phyloP scores from a whole-genome alignment of 2,113 vertebrate genomes.

The Herpailurus yagouaroundi region DNA sequence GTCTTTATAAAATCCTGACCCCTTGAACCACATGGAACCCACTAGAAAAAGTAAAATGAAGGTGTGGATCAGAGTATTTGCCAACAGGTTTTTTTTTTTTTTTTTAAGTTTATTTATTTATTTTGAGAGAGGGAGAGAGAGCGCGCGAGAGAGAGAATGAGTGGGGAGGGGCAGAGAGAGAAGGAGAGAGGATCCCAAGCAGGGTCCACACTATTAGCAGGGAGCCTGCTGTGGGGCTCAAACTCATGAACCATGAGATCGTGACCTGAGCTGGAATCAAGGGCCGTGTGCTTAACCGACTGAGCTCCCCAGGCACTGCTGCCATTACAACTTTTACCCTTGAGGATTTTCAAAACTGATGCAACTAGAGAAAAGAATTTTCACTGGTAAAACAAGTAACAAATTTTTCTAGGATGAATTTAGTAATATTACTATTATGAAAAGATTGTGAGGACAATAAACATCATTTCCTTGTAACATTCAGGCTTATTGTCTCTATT shows the following conservation, averaged over 20 bases:
- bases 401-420: background rate
- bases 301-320: background rate
- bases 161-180: no score
- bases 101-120: no score
- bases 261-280: no score
- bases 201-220: no score
- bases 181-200: no score
- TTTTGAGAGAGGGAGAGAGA: no score
- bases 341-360: background rate
- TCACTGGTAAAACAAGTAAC: background rate
- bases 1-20: background rate
- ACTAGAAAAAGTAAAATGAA: background rate
- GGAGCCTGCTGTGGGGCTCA: no score
- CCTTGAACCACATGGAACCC: background rate
- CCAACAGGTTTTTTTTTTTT: no score
- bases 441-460: conserved; percentile 7
- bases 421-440: background rate
- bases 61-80: background rate
- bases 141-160: accelerated
- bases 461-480: background rate
- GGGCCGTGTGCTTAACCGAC: no score
- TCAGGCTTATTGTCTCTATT: background rate
- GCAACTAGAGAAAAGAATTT: background rate
- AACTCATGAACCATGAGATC: no score
- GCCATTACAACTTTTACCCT: background rate